Conservation (phyloP, 2,113 vertebrate genomes). For the Perccottus glenii region DNA sequence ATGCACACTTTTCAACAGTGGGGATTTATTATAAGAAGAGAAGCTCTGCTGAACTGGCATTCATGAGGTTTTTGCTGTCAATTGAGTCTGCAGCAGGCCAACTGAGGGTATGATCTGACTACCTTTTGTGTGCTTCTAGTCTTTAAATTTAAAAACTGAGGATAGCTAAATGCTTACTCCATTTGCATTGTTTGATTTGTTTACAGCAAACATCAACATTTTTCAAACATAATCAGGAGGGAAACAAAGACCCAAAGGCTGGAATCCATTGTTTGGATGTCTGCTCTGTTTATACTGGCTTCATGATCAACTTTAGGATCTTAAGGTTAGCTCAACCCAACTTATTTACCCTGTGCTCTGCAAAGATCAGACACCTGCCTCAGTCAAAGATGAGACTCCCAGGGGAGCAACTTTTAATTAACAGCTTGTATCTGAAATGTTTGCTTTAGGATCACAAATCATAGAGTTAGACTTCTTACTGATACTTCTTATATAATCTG, state of each 20-base stretch:
- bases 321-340: constrained; percentile 51
- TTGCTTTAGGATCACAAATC: constrained; percentile 60
- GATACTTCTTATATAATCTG: constrained; percentile 46
- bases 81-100: constrained; percentile 7
- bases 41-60: constrained; percentile 14
- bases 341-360: constrained; percentile 56
- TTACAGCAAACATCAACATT: not conserved
- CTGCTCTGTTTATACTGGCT: constrained; percentile 39
- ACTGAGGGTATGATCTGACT: constrained; percentile 13
- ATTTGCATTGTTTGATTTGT: too few species aligned
- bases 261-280: constrained; percentile 4
- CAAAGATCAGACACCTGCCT: constrained; percentile 53
- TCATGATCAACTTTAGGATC: constrained; percentile 20
- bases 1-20: constrained; percentile 18
- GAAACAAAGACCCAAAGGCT: not conserved
- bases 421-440: constrained; percentile 58
- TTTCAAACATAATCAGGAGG: not conserved
- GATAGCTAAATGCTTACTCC: too few species aligned
- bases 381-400: constrained; percentile 37
- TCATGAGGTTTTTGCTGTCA: constrained; percentile 3
- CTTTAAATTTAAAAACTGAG: too few species aligned
- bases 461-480: constrained; percentile 51
- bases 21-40: not conserved
- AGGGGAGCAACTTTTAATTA: constrained; percentile 58
- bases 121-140: too few species aligned